A percentile compares a stretch with the other conserved stretches of the same genome.
These are phyloP conservation scores for Brachionus plicatilis DNA, from an alignment of 1,140 invertebrate species.

Conservation along the genomic window DNA sequence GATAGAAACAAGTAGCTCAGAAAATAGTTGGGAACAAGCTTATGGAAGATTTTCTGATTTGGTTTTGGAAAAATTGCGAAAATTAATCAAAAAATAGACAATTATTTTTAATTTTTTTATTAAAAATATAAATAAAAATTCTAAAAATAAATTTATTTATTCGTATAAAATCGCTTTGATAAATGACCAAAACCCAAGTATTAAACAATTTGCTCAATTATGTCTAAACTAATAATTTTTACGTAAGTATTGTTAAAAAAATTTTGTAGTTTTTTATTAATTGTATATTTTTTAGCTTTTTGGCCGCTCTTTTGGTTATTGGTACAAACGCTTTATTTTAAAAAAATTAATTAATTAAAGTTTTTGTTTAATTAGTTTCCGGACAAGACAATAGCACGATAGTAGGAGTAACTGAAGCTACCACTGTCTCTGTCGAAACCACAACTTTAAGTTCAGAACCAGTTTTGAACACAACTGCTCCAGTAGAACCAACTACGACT, in stretches of 20 bases:
- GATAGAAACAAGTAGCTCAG: background rate
- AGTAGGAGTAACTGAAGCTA: background rate
- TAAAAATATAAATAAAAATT: background rate
- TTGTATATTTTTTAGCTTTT: background rate
- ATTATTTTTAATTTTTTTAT: background rate
- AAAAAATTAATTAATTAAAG: background rate
- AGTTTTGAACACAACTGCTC: background rate
- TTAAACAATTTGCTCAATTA: background rate
- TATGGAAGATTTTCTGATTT: background rate
- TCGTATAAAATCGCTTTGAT: background rate
- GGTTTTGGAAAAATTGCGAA: background rate
- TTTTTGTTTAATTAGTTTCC: background rate
- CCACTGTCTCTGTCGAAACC: background rate
- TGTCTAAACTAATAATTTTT: background rate
- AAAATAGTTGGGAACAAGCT: background rate
- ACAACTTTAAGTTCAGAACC: background rate
- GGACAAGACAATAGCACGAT: background rate
- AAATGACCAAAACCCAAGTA: background rate
- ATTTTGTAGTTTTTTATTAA: background rate
- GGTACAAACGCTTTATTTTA: background rate
- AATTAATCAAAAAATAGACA: background rate
- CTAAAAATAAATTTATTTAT: background rate
- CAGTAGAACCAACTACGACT: background rate
- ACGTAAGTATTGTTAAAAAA: background rate
- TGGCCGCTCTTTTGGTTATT: background rate